A percentile compares a stretch with the other conserved stretches of the same genome.
Conservation (phyloP, 37 sponge, comb jelly and placozoan genomes). For the Dysidea cf. avara region DNA sequence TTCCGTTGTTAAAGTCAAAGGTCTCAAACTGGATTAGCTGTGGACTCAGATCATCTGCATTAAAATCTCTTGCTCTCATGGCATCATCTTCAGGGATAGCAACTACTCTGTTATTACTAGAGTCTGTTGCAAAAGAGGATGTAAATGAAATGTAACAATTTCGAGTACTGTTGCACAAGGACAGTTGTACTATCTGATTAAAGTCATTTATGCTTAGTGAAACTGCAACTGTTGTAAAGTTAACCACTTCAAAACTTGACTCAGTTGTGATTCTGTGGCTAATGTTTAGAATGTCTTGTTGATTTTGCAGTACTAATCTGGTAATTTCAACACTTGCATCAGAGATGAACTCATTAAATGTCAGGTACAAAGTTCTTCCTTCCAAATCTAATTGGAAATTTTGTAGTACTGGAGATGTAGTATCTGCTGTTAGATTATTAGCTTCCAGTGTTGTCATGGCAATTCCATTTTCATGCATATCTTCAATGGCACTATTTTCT, state of each 20-base stretch:
- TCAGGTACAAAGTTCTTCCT: conserved; percentile 37
- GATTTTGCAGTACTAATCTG: conserved; percentile 36
- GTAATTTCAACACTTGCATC: conserved; percentile 37
- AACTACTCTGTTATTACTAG: conserved; percentile 31
- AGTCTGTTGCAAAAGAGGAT: conserved; percentile 45
- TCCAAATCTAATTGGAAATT: conserved; percentile 58
- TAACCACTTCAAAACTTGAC: conserved; percentile 25
- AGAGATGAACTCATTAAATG: conserved; percentile 74
- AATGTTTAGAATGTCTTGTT: too few species aligned
- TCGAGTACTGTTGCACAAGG: conserved; percentile 32
- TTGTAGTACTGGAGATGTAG: conserved; percentile 33
- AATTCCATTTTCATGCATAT: conserved; percentile 62
- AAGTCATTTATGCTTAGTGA: conserved; percentile 64
- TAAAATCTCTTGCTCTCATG: conserved; percentile 30
- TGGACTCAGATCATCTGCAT: conserved; percentile 56
- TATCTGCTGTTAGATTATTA: conserved; percentile 42
- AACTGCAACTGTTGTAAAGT: conserved; percentile 65
- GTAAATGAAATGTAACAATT: conserved; percentile 69
- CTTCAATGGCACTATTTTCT: conserved; percentile 39
- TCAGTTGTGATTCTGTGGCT: conserved; percentile 16
- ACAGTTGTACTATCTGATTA: conserved; percentile 40
- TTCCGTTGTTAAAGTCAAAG: conserved; percentile 78
- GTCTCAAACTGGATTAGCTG: conserved; percentile 50
- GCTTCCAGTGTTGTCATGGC: conserved; percentile 22
- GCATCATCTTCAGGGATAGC: conserved; percentile 51